Base-by-base conservation (phyloP, 2,888 invertebrate species). In the Drosophila borealis region DNA sequence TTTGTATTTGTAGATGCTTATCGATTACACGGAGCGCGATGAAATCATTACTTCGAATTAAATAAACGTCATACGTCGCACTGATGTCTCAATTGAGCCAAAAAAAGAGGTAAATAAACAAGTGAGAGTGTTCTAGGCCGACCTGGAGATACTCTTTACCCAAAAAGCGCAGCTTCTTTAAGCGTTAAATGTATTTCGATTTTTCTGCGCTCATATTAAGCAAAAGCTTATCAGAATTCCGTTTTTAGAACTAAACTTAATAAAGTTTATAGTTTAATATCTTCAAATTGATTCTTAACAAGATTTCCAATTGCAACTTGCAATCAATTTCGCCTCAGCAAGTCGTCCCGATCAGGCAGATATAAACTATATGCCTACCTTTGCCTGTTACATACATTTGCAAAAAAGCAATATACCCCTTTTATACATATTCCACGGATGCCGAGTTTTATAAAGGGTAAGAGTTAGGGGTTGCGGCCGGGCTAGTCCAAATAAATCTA, bases 31-130 rank as follows among this genome's bases (percentile, higher is more conserved):
- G 76, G 88, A 80, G 89, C 79, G 88, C 82, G 90, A 88, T 88
- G 88, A 90, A 91, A 91, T 91, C 91, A 91, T 91, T 92, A 90
- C 89, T 90, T 83, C 80, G 86, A 91, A 91, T 92, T 91, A 91
- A 92, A 91, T 92, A 90, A 91, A 90, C 90, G 92, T 91, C 92
- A 91, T 85, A 90, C 87, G 89, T 29, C 76, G 77, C 81, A 90
- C 80, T 86, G 85, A 86, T 88, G 80, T 89, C 78, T 80, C 85
- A 86, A 86, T 86, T 69, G 49, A 56, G 65, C 69, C 14, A 19
- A 14, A 34, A 48, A 61, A 59, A 33, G 54, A 46, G 10, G 11
- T 14, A 51, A 41, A 17, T 53, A 53, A 53, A 41, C 53, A 53
- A 17, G 34, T 48, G 11, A 36, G 37, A 29, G 17, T 1, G 10